Conservation (phyloP, 2,797 vertebrate species). For the Naso thynnoides region DNA sequence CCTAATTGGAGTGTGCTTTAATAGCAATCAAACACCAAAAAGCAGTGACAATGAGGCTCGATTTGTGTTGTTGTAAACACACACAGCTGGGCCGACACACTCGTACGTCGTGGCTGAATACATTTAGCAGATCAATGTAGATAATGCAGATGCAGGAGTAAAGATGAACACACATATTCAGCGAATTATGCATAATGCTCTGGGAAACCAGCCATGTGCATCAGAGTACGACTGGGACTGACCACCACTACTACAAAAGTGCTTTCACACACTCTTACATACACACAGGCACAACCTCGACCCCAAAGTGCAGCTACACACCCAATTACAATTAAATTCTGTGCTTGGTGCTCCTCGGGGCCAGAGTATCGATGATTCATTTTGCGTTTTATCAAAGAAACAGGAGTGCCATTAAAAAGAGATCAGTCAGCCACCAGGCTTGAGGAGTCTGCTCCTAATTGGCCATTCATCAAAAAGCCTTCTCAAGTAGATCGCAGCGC, state of each 20-base stretch:
- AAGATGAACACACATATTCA: conserved; percentile 41
- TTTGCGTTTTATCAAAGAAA: conserved; percentile 87
- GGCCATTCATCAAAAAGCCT: conserved; percentile 87
- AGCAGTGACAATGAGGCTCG: conserved; percentile 44
- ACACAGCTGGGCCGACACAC: conserved; percentile 33
- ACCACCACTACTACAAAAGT: conserved; percentile 40
- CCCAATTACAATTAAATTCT: conserved; percentile 78
- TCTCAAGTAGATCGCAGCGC: conserved; percentile 76
- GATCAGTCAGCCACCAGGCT: conserved; percentile 86
- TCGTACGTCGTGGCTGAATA: not conserved
- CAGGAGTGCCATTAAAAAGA: conserved; percentile 86
- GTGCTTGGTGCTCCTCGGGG: conserved; percentile 64
- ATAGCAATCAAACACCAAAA: conserved; percentile 68
- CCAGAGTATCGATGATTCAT: conserved; percentile 85
- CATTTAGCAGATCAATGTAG: conserved; percentile 29
- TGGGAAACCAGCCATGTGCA: conserved; percentile 56
- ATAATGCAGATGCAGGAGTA: conserved; percentile 26
- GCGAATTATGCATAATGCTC: conserved; percentile 47
- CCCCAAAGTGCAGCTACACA: conserved; percentile 57
- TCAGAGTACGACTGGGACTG: conserved; percentile 42
- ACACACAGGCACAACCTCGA: conserved; percentile 27
- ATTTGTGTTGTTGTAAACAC: conserved; percentile 32
- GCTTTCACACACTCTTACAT: conserved; percentile 17
- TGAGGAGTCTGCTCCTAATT: conserved; percentile 83
- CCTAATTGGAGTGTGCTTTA: conserved; percentile 67